Base-by-base conservation (phyloP, 2,113 vertebrate genomes). In the Stictonetta naevosa region DNA sequence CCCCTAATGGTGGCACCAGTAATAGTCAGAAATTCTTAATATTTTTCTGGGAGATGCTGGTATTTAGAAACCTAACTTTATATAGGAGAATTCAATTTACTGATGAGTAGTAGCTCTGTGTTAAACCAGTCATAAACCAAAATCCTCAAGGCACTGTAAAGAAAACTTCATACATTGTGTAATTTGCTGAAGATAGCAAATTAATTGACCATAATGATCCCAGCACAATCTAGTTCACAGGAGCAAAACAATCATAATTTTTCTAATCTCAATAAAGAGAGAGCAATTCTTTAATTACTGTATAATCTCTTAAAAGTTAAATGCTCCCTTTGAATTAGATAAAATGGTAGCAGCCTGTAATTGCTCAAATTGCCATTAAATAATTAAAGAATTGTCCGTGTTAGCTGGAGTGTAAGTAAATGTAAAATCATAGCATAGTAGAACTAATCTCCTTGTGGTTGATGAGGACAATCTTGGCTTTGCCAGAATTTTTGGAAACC, bases 321-420 rank as follows among this genome's bases (percentile, higher is more conserved):
- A 20, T 75, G 36, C 64, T 90, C 48, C 52, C 69, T 86, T 93
- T 88, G 83, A 95, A 90, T 79, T 13, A 78, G 80, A 95, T 83
- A 50, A 88, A 92, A 83, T 86, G 56, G 60, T 64, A 72, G 67
- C 33, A 93, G 56, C 38, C 58, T 93, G 16, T 94, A 94, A 84
- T 94, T 85, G 50, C 23, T 91, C 31, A 36, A 50, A 59, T 87
- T 84, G n/a, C 52, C 56, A 4, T 93, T 92, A 92, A 86, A 64
- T 89, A 93, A 85, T 60, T 81, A 78, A 93, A 83, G 75, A 94
- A 86, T 68, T 69, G 38, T 93, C 64, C 80, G 25, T 91, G 64
- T 86, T 73, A 96, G 31, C 69, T 83, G 69, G 64, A 78, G 56
- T 59, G 21, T 83, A 86, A 92, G 36, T 83, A 86, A 85, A 67